Evolutionary conservation across 1,140 invertebrate species (phyloP), one percentile per base, ranked within the genome.

Genomic region (Danaus plexippus): DNA sequence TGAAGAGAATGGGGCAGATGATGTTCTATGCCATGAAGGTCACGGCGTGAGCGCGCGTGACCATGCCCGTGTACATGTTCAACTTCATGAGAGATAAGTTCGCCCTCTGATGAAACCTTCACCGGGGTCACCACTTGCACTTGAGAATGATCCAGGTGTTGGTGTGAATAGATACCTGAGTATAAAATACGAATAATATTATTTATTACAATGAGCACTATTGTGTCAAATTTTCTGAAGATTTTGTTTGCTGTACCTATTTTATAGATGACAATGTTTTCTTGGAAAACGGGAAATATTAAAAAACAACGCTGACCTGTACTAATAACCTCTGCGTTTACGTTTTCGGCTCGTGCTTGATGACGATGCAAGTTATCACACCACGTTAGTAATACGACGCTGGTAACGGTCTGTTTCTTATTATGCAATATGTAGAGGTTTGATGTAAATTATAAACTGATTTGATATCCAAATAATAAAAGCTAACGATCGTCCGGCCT

Each of bases 151-250:
- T 87, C 81, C 73, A 87, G 68, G 68, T 85, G 77, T 59, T 53
- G 64, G 57, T 87, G 80, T 18, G 84, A 87, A 65, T 87, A 87
- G 66, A 87, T 75, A 76, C 84, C 84, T 87, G 76, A 4, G 10
- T 9, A 63, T 50, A 50, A 65, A 67, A 18, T 44, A 11, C 44
- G 41, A 52, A 12, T 52, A 52, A 9, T 12, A 52, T 43, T 41
- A 52, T 43, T 11, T 52, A 40, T 47, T 15, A 47, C n/a, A 6
- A n/a, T n/a, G n/a, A 13, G 18, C 47, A 55, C 12, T n/a, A 48
- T 10, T 43, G 41, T 55, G 10, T 43, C 44, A n/a, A 7, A 48
- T 22, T 18, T 56, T 49, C n/a, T 13, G 13, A 7, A 52, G 51
- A 45, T 42, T 11, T 46, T 59, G 55, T 56, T 53, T 47, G 47